phyloP scores from a whole-genome alignment of 2,888 invertebrate genomes.

The Liopterus haemorrhoidalis region DNA sequence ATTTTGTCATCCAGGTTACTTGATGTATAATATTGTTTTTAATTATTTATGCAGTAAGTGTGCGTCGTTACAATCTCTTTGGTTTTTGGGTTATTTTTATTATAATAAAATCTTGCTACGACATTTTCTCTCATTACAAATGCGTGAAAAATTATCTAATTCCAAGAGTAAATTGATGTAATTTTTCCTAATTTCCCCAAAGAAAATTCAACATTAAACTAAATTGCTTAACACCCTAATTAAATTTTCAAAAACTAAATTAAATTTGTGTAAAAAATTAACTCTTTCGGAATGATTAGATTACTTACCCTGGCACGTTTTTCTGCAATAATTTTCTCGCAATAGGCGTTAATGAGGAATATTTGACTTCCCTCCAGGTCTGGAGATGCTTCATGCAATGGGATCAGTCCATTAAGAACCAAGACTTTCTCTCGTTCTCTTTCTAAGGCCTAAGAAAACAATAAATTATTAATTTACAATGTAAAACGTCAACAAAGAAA shows the following conservation, averaged over 20 bases:
- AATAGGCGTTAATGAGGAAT: conserved; percentile 58
- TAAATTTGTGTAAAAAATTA: neutral
- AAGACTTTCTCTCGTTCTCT: conserved; percentile 63
- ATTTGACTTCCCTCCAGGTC: conserved; percentile 63
- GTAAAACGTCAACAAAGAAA: too few relatives aligned
- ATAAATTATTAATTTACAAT: too few relatives aligned
- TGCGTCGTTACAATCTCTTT: too few relatives aligned
- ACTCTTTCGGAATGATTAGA: neutral
- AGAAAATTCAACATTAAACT: neutral
- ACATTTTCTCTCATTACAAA: too few relatives aligned
- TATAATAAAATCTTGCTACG: too few relatives aligned
- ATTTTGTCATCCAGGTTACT: too few relatives aligned
- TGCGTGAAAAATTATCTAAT: conserved; percentile 7
- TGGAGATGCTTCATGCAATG: conserved; percentile 59
- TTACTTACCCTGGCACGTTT: conserved; percentile 48
- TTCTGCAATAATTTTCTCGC: conserved; percentile 47
- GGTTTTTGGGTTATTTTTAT: too few relatives aligned
- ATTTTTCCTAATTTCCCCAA: neutral
- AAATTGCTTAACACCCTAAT: neutral
- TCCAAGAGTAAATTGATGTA: neutral
- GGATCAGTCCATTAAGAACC: conserved; percentile 61
- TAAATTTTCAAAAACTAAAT: conserved; percentile 3
- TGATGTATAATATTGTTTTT: too few relatives aligned
- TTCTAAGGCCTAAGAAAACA: conserved; percentile 47
- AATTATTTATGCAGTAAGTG: too few relatives aligned